Evolutionary conservation across 2,888 invertebrate genomes (phyloP), one percentile per base, ranked within the genome.

Genomic region (Trissolcus japonicus): DNA sequence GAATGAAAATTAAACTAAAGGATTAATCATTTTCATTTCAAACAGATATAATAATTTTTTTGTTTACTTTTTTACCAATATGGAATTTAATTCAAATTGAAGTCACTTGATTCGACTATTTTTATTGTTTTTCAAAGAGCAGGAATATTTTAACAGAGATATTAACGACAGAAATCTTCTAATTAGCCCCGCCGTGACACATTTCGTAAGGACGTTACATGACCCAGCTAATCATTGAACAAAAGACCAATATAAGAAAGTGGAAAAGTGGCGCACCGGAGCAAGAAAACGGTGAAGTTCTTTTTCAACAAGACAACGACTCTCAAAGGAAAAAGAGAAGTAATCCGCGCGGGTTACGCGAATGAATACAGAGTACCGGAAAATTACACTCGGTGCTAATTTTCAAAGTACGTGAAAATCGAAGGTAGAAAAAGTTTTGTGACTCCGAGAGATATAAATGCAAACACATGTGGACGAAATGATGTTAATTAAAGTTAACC

Each of bases 301-400:
- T 50, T 73, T 73, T 66, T 66, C 66, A 55, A 50, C 43, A 43
- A 66, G 61, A 66, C 72, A 60, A 59, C 48, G 57, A 71, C 57
- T 71, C 57, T 71, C 63, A 71, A 63, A 71, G 57, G 69, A 71
- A 61, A 63, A 72, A 71, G 35, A 35, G 11, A 65, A 59, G 59
- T 72, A 72, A 71, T 71, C 51, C 57, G 46, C 63, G 71, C 40
- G 57, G 72, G 60, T 73, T 60, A 60, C 59, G 55, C 60, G 55
- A 66, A 73, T 73, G 66, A 66, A 73, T 73, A 66, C 60, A 55
- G 73, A 66, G 55, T 41, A 43, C 60, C 55, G 43, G 46, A 14
- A 72, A 72, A 72, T 72, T 72, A 72, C 59, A 72, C 59, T 72
- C 59, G 40, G 63, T 9, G 60, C 54, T 66, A 73, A 73, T 73